Conservation (phyloP, 2,113 vertebrate species). For the Cyprinus carpio region DNA sequence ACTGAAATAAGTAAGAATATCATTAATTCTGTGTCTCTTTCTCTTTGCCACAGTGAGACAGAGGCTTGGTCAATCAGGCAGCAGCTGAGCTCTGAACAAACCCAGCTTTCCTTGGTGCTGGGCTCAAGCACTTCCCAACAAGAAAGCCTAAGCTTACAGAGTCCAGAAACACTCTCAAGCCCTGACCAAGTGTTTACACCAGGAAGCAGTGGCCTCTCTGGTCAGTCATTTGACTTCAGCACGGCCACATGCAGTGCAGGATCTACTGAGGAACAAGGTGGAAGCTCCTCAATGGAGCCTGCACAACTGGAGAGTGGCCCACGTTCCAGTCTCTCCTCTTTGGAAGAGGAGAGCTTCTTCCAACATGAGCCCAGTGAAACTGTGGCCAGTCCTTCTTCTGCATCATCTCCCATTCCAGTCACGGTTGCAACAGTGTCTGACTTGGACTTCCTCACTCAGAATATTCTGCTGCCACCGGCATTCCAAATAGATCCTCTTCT, state of each 20-base stretch:
- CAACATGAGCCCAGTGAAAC: conserved; percentile 65
- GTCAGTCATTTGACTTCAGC: conserved; percentile 82
- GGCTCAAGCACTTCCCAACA: conserved; percentile 73
- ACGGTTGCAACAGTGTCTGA: conserved; percentile 80
- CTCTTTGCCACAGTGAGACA: conserved; percentile 74
- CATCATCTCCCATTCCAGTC: conserved; percentile 76
- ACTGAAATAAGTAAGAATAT: background rate
- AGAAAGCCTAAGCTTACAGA: conserved; percentile 77
- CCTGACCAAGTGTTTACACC: conserved; percentile 84
- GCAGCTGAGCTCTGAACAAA: conserved; percentile 85
- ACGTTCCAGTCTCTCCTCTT: conserved; percentile 78
- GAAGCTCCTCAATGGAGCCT: conserved; percentile 64
- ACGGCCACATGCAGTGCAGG: conserved; percentile 70
- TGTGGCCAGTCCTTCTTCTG: conserved; percentile 61
- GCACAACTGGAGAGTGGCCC: conserved; percentile 68
- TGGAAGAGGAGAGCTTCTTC: conserved; percentile 80
- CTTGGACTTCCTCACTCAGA: conserved; percentile 83
- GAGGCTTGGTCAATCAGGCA: conserved; percentile 93
- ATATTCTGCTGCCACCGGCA: conserved; percentile 79
- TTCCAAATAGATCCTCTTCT: conserved; percentile 73
- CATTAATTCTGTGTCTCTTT: conserved; percentile 11
- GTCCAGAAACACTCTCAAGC: conserved; percentile 82
- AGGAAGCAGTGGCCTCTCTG: conserved; percentile 73
- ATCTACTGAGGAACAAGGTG: conserved; percentile 71
- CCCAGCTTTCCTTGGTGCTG: conserved; percentile 78